Percentiles rank a stretch among this genome's conserved stretches.
Conservation (phyloP, 2,113 vertebrate species). For the Origma solitaria region DNA sequence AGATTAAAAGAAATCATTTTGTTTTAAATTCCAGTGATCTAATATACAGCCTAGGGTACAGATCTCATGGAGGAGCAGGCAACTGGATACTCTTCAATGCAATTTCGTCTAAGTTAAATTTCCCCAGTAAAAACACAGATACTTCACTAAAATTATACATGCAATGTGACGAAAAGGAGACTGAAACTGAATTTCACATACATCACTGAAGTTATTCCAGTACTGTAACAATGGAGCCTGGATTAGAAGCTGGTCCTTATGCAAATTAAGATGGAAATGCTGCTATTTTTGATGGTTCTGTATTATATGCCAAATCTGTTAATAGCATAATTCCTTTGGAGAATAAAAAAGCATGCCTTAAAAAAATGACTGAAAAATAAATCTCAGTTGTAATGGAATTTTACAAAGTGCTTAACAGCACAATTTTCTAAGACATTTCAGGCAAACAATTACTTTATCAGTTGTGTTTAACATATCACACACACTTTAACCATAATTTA, state of each 20-base stretch:
- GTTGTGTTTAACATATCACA: constrained; percentile 17
- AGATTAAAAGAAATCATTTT: background rate
- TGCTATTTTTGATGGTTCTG: background rate
- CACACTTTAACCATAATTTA: constrained; percentile 26
- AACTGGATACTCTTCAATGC: background rate
- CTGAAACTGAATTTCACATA: background rate
- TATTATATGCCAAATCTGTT: background rate
- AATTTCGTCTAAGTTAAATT: background rate
- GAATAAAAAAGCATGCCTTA: background rate
- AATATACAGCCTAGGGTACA: background rate
- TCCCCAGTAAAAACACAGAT: background rate
- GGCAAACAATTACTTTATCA: constrained; percentile 2
- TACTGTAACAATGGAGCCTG: background rate
- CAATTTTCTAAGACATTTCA: background rate
- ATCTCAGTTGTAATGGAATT: constrained; percentile 25
- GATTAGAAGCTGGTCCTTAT: background rate
- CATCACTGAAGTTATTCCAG: background rate
- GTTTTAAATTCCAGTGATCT: background rate
- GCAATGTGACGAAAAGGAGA: background rate
- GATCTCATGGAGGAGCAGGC: background rate
- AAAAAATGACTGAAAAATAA: constrained; percentile 32
- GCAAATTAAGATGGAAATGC: background rate
- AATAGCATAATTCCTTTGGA: background rate
- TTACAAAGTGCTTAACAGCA: constrained; percentile 10
- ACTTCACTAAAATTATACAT: background rate